Conservation (phyloP, 2,888 invertebrate species). For the Tetrapedia diversipes region DNA sequence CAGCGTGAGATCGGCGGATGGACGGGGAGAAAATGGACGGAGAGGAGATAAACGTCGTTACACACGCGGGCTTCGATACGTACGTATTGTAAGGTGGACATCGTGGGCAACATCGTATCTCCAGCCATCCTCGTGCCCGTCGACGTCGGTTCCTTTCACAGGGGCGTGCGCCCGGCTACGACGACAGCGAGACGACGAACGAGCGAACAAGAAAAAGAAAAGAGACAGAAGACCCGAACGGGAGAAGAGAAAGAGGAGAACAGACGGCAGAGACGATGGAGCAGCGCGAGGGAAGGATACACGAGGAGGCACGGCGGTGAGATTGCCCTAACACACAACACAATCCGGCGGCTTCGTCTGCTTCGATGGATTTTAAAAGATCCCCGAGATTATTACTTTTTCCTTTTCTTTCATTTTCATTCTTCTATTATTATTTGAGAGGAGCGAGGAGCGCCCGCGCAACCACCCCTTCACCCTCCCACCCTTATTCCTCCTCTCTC, state of each 20-base stretch:
- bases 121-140: conserved; percentile 36
- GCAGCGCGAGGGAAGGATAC: conserved; percentile 43
- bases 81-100: conserved; percentile 44
- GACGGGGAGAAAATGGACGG: not conserved
- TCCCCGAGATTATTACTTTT: conserved; percentile 83
- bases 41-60: conserved; percentile 50
- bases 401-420: conserved; percentile 79
- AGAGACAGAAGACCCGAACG: conserved; percentile 17
- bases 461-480: conserved; percentile 28
- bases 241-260: conserved; percentile 29
- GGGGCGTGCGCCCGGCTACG: conserved; percentile 45
- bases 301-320: conserved; percentile 56
- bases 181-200: conserved; percentile 29
- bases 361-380: conserved; percentile 83
- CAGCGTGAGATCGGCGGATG: conserved; percentile 18
- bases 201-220: conserved; percentile 22
- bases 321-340: conserved; percentile 79
- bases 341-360: conserved; percentile 82
- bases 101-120: conserved; percentile 36
- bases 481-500: not conserved
- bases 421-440: conserved; percentile 80
- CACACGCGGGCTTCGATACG: conserved; percentile 24
- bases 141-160: conserved; percentile 54
- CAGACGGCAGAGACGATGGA: conserved; percentile 17
- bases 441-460: conserved; percentile 66